phyloP scores from a whole-genome alignment of 30 jellyfish, hydroid and myxozoan genomes.

The Phacellophora camtschatica region DNA sequence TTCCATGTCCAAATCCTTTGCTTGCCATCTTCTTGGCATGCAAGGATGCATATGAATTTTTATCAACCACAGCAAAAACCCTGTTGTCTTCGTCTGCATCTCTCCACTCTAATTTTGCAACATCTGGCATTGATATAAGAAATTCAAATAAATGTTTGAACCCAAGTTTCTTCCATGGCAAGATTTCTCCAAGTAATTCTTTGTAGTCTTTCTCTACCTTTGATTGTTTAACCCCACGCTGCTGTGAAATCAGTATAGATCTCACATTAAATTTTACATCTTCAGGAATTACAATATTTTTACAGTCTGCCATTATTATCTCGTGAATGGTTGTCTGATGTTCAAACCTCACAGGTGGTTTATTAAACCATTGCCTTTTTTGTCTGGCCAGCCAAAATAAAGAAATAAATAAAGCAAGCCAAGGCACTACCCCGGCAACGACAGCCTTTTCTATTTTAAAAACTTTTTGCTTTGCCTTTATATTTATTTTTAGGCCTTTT shows the following conservation, averaged over 20 bases:
- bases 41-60: conserved; percentile 29
- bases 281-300: neutral
- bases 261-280: conserved; percentile 39
- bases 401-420: too few species aligned
- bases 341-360: too few species aligned
- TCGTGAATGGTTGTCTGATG: neutral
- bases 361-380: too few species aligned
- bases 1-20: conserved; percentile 37
- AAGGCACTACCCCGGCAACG: too few species aligned
- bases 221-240: conserved; percentile 44
- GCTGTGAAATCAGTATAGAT: conserved; percentile 29
- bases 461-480: too few species aligned
- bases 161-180: conserved; percentile 60
- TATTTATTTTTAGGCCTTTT: too few species aligned
- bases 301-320: neutral
- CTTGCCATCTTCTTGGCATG: conserved; percentile 82
- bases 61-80: conserved; percentile 76
- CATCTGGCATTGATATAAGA: conserved; percentile 74
- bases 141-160: conserved; percentile 62
- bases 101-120: conserved; percentile 66
- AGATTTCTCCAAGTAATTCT: conserved; percentile 54
- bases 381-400: too few species aligned
- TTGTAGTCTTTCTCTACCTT: conserved; percentile 40
- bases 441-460: too few species aligned
- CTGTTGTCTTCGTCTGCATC: conserved; percentile 72